Evolutionary conservation across 2,113 vertebrate genomes (phyloP).

Genomic region (Agapornis roseicollis): DNA sequence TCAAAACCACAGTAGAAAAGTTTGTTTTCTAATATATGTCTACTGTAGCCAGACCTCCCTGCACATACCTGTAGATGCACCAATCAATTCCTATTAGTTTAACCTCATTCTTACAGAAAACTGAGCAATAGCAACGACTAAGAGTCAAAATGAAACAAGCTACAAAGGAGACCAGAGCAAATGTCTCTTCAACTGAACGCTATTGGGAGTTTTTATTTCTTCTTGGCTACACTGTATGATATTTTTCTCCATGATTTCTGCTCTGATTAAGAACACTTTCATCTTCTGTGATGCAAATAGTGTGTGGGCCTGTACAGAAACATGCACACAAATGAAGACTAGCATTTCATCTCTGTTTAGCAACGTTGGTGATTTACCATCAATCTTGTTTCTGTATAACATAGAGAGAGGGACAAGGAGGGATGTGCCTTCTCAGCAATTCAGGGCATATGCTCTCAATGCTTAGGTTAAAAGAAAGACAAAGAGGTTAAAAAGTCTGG

Average conservation of each 20-base stretch:
- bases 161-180: slow-evolving; percentile 3
- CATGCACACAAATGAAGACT: slow-evolving; percentile 27
- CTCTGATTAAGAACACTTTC: slow-evolving; percentile 36
- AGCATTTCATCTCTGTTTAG: slow-evolving; percentile 22
- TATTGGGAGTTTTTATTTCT: slow-evolving; percentile 5
- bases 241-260: slow-evolving; percentile 31
- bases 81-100: slow-evolving; percentile 53
- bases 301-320: neutral
- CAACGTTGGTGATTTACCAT: neutral
- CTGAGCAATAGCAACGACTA: neutral
- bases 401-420: neutral
- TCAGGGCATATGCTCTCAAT: neutral
- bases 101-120: slow-evolving; percentile 42
- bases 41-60: neutral
- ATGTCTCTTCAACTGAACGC: neutral
- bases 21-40: neutral
- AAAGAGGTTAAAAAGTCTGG: neutral
- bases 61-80: neutral
- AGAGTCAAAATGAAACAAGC: neutral
- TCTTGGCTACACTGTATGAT: slow-evolving; percentile 13
- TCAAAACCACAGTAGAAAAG: neutral
- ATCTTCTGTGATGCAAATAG: slow-evolving; percentile 17
- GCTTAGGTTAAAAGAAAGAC: neutral
- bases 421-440: neutral
- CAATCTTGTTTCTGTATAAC: neutral